Evolutionary conservation across 2,888 invertebrate genomes (phyloP), one percentile per base, ranked within the genome.

Genomic region (Nomada lathburiana): DNA sequence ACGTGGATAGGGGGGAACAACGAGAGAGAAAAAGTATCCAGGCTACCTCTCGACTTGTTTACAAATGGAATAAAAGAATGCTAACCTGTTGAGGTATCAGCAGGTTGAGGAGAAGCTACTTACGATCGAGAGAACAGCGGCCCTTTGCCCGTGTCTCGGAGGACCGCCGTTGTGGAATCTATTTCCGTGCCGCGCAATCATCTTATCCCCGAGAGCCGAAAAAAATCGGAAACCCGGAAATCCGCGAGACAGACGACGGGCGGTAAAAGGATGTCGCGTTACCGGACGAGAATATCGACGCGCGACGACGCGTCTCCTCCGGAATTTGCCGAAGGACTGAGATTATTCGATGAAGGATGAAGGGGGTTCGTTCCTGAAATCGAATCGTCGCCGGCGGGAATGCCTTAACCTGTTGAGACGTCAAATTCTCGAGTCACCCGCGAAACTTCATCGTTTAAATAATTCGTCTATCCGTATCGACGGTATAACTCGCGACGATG

Each of bases 51-150:
- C 64, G 72, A 71, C 67, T 68, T 76, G 78, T 83, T 83, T 83
- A 79, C 71, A 55, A 79, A 76, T 63, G 59, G 70, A 60, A 83
- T 62, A 70, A 74, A 75, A 74, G 60, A 68, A 74, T 55, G 65
- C 42, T 83, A 80, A 84, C 84, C 84, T 84, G 84, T 83, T 83
- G 84, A 84, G 67, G 80, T 73, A 70, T 62, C 79, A 36, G 76
- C n/a, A 55, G 84, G 72, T 83, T 65, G 70, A 80, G 70, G 72
- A 68, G 83, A 60, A 62, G 83, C 71, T 83, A 70, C 76, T 84
- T 82, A 72, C 74, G 68, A 75, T 82, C 68, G 78, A 60, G 78
- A 64, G 78, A 68, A 71, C 50, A 62, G 16, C 26, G 29, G 26
- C 62, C n/a, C 57, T 50, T 67, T 60, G 44, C 26, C 55, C 10